These are phyloP conservation scores for Drosophila sp. DNA, from an alignment of 1,140 invertebrate genomes.

Conservation along the genomic window DNA sequence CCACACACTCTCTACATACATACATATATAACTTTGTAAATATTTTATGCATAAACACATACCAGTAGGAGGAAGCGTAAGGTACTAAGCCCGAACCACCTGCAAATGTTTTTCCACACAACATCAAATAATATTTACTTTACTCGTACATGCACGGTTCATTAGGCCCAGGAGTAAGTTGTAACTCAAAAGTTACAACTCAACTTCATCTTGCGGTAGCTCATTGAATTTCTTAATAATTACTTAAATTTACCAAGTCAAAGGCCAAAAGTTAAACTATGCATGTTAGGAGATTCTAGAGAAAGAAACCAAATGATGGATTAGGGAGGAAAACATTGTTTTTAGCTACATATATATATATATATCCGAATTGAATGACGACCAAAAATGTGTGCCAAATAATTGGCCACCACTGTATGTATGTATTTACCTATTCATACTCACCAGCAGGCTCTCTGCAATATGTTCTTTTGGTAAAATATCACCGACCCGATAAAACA, in stretches of 20 bases:
- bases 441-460: too few species aligned
- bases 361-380: too few species aligned
- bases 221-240: conserved; percentile 62
- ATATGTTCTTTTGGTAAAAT: too few species aligned
- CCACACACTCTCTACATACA: conserved; percentile 47
- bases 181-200: conserved; percentile 63
- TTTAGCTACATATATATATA: too few species aligned
- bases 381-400: too few species aligned
- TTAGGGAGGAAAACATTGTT: not conserved
- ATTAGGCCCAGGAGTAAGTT: conserved; percentile 66
- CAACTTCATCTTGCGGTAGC: conserved; percentile 57
- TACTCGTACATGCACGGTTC: conserved; percentile 54
- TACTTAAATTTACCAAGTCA: conserved; percentile 16
- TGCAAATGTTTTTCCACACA: conserved; percentile 77
- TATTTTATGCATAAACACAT: conserved; percentile 81
- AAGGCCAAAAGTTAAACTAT: not conserved
- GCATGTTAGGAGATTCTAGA: not conserved
- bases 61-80: conserved; percentile 17
- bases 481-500: too few species aligned
- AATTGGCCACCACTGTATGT: too few species aligned
- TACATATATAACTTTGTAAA: conserved; percentile 64
- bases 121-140: conserved; percentile 81
- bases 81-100: conserved; percentile 47
- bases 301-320: not conserved
- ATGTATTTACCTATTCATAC: too few species aligned